phyloP scores from a whole-genome alignment of 2,797 vertebrate genomes.

The Furcifer pardalis region DNA sequence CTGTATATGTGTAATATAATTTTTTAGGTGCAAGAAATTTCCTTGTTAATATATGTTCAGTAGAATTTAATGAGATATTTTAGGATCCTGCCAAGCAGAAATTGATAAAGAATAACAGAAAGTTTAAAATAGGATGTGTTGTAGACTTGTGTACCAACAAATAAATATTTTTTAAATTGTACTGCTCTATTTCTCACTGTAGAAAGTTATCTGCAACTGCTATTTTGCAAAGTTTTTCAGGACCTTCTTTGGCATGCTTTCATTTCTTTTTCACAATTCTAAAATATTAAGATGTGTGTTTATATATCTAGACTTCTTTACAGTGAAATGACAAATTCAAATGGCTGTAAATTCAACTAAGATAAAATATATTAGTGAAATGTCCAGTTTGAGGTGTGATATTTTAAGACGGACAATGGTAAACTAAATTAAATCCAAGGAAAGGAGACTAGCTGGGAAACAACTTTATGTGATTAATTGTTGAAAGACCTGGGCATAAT shows the following conservation, averaged over 20 bases:
- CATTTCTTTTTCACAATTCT: neutral
- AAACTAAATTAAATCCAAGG: neutral
- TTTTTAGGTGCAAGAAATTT: constrained; percentile 14
- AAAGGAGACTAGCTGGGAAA: neutral
- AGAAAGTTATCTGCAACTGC: neutral
- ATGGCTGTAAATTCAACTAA: too few species aligned
- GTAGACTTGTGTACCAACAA: constrained; percentile 25
- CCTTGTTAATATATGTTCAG: neutral
- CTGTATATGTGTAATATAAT: too few species aligned
- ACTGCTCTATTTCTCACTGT: neutral
- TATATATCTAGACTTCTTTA: neutral
- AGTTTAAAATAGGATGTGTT: constrained; percentile 19
- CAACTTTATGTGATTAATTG: too few species aligned
- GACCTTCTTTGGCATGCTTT: neutral
- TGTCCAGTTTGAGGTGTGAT: neutral
- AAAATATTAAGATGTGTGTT: neutral
- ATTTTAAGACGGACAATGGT: neutral
- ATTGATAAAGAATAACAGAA: constrained; percentile 13
- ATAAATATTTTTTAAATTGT: constrained; percentile 33
- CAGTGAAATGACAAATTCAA: neutral
- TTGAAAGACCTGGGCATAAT: too few species aligned
- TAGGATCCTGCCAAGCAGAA: constrained; percentile 26
- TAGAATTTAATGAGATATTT: constrained; percentile 20
- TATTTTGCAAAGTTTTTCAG: neutral
- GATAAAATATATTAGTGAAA: neutral